Base-by-base conservation (phyloP, 2,888 invertebrate species). In the Biston stratarius region DNA sequence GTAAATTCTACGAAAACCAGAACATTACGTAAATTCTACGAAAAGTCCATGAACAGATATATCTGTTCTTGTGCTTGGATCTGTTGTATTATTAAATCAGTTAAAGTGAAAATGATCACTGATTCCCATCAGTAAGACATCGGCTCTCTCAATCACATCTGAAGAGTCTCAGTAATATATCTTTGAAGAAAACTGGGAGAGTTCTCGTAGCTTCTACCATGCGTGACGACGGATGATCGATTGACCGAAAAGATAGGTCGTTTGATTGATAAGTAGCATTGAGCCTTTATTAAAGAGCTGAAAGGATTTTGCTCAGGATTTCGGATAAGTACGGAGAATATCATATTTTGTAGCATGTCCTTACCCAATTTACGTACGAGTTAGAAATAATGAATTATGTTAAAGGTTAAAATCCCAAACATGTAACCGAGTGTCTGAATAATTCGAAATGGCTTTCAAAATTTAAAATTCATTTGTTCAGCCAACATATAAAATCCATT, bases 201-300 rank as follows among this genome's bases (percentile, higher is more conserved):
- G 74, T 73, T 55, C 78, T 82, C 62, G 61, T 60, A 72, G 61
- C 67, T 62, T 63, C 69, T 64, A 64, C 74, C 77, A 78, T 73
- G 77, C 76, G 75, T 76, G 72, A 74, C 66, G 70, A 70, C 61
- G 47, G 66, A 76, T 78, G 76, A 74, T 76, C 76, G 76, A 78
- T 72, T 74, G 75, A 74, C 73, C 75, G 70, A 74, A 74, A 73
- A 74, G 73, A 75, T 76, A 74, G 72, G 72, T 69, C 64, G 67
- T 67, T 67, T 69, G 70, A 73, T 74, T 70, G 75, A 74, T 72
- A 73, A 76, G 76, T 73, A 74, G 69, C 64, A 70, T 66, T 69
- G 53, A 62, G 48, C 69, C 58, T 68, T 69, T 64, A 64, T 65
- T 66, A 66, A 64, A 64, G 49, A 64, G 60, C 57, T 72, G 67